phyloP scores from a whole-genome alignment of 1,140 invertebrate genomes.

The Leptoteleia sp. region DNA sequence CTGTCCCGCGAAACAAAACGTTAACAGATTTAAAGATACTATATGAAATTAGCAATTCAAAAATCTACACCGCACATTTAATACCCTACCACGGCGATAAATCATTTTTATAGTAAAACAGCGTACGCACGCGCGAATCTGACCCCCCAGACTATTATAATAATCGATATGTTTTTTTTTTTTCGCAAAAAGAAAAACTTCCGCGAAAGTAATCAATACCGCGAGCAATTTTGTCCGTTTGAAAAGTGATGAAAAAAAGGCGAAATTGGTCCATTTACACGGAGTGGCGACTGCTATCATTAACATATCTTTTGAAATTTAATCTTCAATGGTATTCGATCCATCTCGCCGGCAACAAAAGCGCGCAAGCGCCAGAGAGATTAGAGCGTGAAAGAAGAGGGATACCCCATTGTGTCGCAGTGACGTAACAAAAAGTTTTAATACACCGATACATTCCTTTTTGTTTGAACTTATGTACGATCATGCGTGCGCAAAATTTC shows the following conservation, averaged over 20 bases:
- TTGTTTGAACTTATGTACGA: background rate
- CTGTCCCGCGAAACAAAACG: no score
- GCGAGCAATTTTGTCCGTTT: background rate
- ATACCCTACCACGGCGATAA: constrained; percentile 30
- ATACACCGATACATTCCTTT: constrained; percentile 26
- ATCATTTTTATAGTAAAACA: constrained; percentile 20
- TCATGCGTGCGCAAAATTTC: background rate
- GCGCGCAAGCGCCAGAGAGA: constrained; percentile 61
- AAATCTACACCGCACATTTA: no score
- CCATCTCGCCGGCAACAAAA: constrained; percentile 56
- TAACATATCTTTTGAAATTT: constrained; percentile 57
- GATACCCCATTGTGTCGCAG: constrained; percentile 57
- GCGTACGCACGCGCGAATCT: constrained; percentile 50
- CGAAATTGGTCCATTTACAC: constrained; percentile 9
- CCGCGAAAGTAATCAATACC: constrained; percentile 10
- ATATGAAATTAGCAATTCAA: no score
- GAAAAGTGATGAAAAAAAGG: background rate
- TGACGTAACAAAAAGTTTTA: constrained; percentile 55
- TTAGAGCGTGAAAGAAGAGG: constrained; percentile 60
- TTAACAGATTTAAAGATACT: no score
- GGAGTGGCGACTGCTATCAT: constrained; percentile 34
- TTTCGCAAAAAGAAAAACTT: constrained; percentile 33
- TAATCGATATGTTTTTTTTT: constrained; percentile 60
- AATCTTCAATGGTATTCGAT: constrained; percentile 61
- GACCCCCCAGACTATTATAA: constrained; percentile 28